These are phyloP conservation scores for Orius laevigatus DNA, from an alignment of 1,140 invertebrate species.

Conservation along the genomic window DNA sequence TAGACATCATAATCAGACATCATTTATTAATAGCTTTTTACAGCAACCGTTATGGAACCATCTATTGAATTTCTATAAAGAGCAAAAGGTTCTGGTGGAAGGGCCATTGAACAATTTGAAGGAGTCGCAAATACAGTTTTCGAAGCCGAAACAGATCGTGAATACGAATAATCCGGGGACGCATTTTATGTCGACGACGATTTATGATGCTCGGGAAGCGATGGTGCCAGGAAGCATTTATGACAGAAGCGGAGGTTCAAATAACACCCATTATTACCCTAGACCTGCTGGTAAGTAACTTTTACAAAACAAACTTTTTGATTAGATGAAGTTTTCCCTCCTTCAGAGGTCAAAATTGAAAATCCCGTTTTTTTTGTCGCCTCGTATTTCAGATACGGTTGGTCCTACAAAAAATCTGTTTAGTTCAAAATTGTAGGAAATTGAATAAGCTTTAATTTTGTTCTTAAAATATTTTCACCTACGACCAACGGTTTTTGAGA, in stretches of 20 bases:
- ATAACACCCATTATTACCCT: slow-evolving; percentile 30
- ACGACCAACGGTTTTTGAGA: too few species aligned
- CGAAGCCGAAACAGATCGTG: slow-evolving; percentile 88
- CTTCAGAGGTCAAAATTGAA: too few species aligned
- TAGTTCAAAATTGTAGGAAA: too few species aligned
- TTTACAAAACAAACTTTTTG: background rate
- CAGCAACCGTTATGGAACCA: slow-evolving; percentile 96
- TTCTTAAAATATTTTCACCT: too few species aligned
- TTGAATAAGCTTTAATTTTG: too few species aligned
- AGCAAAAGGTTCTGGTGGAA: slow-evolving; percentile 93
- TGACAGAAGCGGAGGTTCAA: slow-evolving; percentile 34
- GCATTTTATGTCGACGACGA: slow-evolving; percentile 91
- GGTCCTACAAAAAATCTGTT: too few species aligned
- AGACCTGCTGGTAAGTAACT: slow-evolving; percentile 14
- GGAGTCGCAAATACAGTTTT: slow-evolving; percentile 91
- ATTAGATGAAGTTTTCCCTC: too few species aligned
- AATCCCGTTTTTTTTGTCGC: too few species aligned
- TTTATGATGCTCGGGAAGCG: slow-evolving; percentile 81
- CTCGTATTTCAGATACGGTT: too few species aligned
- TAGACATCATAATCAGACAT: too few species aligned
- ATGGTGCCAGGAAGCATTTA: slow-evolving; percentile 74
- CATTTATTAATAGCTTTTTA: too few species aligned
- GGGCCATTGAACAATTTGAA: slow-evolving; percentile 95
- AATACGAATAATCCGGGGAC: slow-evolving; percentile 89
- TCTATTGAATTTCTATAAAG: slow-evolving; percentile 92